These are phyloP conservation scores for Brenthis hecate DNA, from an alignment of 2,888 invertebrate species.

Conservation along the genomic window DNA sequence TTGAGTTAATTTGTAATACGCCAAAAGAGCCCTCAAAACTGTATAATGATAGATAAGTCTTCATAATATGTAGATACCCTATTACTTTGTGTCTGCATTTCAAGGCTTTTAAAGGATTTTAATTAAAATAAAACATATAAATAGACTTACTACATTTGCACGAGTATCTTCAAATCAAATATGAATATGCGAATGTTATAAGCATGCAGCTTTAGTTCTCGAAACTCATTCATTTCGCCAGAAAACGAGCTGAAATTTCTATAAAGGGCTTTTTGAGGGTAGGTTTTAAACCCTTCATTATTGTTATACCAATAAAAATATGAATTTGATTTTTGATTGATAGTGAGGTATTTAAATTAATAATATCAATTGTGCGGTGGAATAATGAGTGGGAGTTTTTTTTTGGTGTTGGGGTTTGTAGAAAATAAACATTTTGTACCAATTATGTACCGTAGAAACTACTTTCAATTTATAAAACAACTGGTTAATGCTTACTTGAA, in stretches of 20 bases:
- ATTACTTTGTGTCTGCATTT: background rate
- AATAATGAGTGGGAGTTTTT: no score
- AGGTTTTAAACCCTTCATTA: constrained; percentile 48
- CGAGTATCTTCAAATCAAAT: constrained; percentile 5
- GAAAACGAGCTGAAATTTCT: constrained; percentile 51
- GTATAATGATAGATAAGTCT: background rate
- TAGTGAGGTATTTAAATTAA: background rate
- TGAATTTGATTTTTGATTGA: background rate
- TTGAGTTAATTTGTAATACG: no score
- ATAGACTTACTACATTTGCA: background rate
- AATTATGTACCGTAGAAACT: no score
- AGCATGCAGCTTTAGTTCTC: constrained; percentile 28
- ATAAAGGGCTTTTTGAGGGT: constrained; percentile 46
- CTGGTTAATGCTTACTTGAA: no score
- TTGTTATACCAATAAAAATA: constrained; percentile 46
- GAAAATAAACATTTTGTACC: no score
- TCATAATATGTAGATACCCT: background rate
- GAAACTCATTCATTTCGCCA: constrained; percentile 46
- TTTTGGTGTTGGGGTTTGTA: no score
- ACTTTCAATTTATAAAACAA: no score
- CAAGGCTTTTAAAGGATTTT: background rate
- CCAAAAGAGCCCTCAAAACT: background rate
- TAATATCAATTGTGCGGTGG: background rate
- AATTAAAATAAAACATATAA: constrained; percentile 1
- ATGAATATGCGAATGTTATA: background rate